These are phyloP conservation scores for Oncorhynchus nerka DNA, from an alignment of 2,113 vertebrate species.

Conservation along the genomic window DNA sequence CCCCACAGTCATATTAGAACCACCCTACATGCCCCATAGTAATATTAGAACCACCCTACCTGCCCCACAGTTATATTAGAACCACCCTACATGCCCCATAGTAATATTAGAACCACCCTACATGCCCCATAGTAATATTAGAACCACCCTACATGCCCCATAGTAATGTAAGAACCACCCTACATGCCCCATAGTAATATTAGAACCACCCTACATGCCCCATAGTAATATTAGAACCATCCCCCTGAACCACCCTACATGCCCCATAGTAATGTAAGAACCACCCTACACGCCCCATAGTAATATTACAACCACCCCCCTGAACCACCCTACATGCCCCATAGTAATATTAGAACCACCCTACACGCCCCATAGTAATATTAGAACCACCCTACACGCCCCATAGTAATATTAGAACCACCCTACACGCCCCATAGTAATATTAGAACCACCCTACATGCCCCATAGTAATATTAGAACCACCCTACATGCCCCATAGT, in stretches of 20 bases:
- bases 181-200: background rate
- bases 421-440: no score
- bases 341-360: background rate
- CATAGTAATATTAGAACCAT: slow-evolving; percentile 76
- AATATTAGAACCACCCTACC: background rate
- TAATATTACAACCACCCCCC: background rate
- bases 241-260: slow-evolving; percentile 36
- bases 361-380: background rate
- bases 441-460: background rate
- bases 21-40: no score
- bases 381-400: background rate
- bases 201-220: slow-evolving; percentile 64
- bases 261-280: background rate
- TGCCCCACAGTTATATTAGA: background rate
- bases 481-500: background rate
- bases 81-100: no score
- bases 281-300: background rate
- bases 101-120: slow-evolving; percentile 37
- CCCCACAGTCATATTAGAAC: no score
- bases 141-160: no score
- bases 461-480: background rate
- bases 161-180: background rate
- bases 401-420: slow-evolving; percentile 1
- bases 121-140: background rate
- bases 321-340: background rate